Base-by-base conservation (phyloP, 2,888 invertebrate species). In the Polydrusus tereticollis region DNA sequence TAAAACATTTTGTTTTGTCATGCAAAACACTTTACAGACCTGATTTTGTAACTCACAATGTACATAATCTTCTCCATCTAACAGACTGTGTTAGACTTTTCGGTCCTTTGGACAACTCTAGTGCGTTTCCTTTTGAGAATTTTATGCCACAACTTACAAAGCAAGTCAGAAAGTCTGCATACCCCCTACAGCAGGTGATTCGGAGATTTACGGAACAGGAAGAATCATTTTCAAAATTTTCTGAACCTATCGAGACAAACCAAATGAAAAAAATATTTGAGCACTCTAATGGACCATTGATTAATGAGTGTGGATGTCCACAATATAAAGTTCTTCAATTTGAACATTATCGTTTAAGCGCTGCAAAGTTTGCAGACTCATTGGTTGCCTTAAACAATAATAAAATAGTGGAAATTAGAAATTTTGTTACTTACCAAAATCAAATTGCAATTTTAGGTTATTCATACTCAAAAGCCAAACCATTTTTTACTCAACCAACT, bases 81-180 rank as follows among this genome's bases (percentile, higher is more conserved):
- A 58, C 36, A 36, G 36, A 72, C 26, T 72, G 75, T 74, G 72
- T 74, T 57, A 57, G 65, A 65, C 58, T 72, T 45, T 76, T 69
- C 72, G 73, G 75, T 52, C 58, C 43, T 45, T 50, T 76, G 43
- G 75, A 76, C 69, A 74, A 74, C 64, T 73, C 72, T 69, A 69
- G 52, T 52, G 63, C 69, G 16, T 62, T 21, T 41, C 33, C 18
- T 18, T 62, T 62, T 33, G 47, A 62, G 16, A 62, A 62, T 20
- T 43, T 45, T 26, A 62, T 62, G 62, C 62, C 62, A 1, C 62
- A 62, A 21, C 10, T 62, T 10, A 45, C 45, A n/a, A 62, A 33
- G 26, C 43, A 62, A 18, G 45, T 62, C 1, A 43, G 62, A 23
- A 62, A 62, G 43, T n/a, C 29, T 41, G 26, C 62, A n/a, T 16